Percentiles rank a stretch among this genome's conserved stretches.
These are phyloP conservation scores for Drosophila tsacasi DNA, from an alignment of 1,140 invertebrate species.

Conservation along the genomic window DNA sequence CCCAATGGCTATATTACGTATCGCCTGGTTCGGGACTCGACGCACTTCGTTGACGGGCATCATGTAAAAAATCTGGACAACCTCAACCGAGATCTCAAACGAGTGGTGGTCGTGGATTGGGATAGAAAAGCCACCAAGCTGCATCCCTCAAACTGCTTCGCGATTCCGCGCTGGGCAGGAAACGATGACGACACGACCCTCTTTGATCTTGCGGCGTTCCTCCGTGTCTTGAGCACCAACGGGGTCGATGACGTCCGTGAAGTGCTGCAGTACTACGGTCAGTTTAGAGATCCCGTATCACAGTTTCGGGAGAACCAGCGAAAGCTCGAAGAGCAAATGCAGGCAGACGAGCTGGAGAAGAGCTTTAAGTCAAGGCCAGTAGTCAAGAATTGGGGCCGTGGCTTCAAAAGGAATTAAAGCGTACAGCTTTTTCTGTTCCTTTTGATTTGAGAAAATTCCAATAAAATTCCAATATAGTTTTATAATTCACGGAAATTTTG, in stretches of 20 bases:
- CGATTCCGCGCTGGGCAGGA: slow-evolving; percentile 96
- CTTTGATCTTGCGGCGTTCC: slow-evolving; percentile 95
- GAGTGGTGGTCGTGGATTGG: slow-evolving; percentile 99
- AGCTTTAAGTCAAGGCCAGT: slow-evolving; percentile 60
- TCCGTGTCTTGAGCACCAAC: slow-evolving; percentile 94
- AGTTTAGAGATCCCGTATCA: slow-evolving; percentile 96
- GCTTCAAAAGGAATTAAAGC: slow-evolving; percentile 55
- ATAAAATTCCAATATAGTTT: background rate
- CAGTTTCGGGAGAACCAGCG: slow-evolving; percentile 96
- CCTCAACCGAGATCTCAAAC: slow-evolving; percentile 97
- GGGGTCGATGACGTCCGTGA: slow-evolving; percentile 97
- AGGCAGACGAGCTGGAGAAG: slow-evolving; percentile 86
- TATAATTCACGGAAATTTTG: background rate
- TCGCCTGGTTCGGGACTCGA: slow-evolving; percentile 97
- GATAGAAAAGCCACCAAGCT: slow-evolving; percentile 94
- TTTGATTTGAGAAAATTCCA: slow-evolving; percentile 1
- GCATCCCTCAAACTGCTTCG: slow-evolving; percentile 95
- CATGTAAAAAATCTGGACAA: slow-evolving; percentile 98
- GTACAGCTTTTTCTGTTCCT: slow-evolving; percentile 14
- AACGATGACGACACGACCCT: slow-evolving; percentile 95
- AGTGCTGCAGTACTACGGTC: slow-evolving; percentile 95
- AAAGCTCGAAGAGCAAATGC: slow-evolving; percentile 89
- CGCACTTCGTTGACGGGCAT: slow-evolving; percentile 96
- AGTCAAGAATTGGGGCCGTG: slow-evolving; percentile 74
- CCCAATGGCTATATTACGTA: slow-evolving; percentile 95